These are phyloP conservation scores for Gymnoscelis rufifasciata DNA, from an alignment of 2,888 invertebrate species.

Conservation along the genomic window DNA sequence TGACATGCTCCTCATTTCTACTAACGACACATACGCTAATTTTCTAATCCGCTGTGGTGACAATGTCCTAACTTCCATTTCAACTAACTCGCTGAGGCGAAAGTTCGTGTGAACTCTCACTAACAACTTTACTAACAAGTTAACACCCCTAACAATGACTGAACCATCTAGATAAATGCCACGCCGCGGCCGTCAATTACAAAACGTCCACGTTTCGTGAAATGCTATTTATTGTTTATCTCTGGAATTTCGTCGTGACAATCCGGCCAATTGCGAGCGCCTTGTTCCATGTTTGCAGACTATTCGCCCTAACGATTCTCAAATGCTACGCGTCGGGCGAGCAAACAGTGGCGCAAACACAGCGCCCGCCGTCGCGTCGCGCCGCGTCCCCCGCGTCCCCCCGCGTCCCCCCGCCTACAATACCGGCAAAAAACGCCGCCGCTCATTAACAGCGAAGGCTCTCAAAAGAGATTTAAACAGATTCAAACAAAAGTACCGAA, in stretches of 20 bases:
- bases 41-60: slow-evolving; percentile 62
- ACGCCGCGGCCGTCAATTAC: slow-evolving; percentile 59
- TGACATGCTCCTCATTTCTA: slow-evolving; percentile 55
- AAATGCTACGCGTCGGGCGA: slow-evolving; percentile 73
- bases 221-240: slow-evolving; percentile 69
- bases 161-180: slow-evolving; percentile 75
- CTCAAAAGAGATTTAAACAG: slow-evolving; percentile 70
- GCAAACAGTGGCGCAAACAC: slow-evolving; percentile 65
- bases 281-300: slow-evolving; percentile 65
- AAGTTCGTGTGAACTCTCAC: slow-evolving; percentile 70
- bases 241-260: slow-evolving; percentile 64
- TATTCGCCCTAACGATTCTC: slow-evolving; percentile 74
- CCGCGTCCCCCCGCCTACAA: background rate
- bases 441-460: slow-evolving; percentile 70
- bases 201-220: slow-evolving; percentile 73
- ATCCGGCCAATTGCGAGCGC: slow-evolving; percentile 66
- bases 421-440: slow-evolving; percentile 43
- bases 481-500: slow-evolving; percentile 70
- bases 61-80: slow-evolving; percentile 64
- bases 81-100: slow-evolving; percentile 63
- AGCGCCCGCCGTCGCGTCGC: slow-evolving; percentile 32
- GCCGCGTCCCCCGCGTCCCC: background rate
- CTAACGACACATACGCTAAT: slow-evolving; percentile 60
- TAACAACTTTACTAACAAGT: slow-evolving; percentile 74
- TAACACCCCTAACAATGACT: slow-evolving; percentile 75